Evolutionary conservation across 2,888 invertebrate genomes (phyloP).

Genomic region (Cantharis rufa): DNA sequence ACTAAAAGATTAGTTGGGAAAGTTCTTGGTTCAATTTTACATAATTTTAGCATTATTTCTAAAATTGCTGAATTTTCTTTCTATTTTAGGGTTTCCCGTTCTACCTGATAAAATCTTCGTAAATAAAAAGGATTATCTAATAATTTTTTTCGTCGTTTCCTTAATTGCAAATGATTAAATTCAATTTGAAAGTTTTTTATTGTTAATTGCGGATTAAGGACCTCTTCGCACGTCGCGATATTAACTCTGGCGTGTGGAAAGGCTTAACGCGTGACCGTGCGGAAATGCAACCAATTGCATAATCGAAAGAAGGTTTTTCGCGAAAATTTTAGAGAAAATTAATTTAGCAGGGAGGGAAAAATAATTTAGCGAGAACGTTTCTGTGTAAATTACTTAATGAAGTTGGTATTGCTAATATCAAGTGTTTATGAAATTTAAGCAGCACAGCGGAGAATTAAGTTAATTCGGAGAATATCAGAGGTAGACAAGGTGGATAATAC

Average conservation of each 20-base stretch:
- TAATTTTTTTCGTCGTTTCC: neutral
- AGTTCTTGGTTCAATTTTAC: neutral
- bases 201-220: neutral
- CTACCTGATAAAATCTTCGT: neutral
- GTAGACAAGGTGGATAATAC: conserved; percentile 47
- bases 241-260: neutral
- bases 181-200: neutral
- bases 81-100: neutral
- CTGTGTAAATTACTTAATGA: conserved; percentile 2
- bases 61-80: neutral
- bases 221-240: neutral
- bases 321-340: neutral
- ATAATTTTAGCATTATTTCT: neutral
- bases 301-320: neutral
- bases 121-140: neutral
- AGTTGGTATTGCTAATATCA: conserved; percentile 33
- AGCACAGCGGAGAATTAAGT: conserved; percentile 34
- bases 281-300: too few relatives aligned
- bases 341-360: neutral
- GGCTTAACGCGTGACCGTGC: neutral
- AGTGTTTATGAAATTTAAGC: conserved; percentile 41
- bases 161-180: neutral
- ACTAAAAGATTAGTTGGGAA: neutral
- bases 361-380: neutral
- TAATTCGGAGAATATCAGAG: conserved; percentile 43